These are phyloP conservation scores for Synchiropus splendidus DNA, from an alignment of 2,113 vertebrate species.

Conservation along the genomic window DNA sequence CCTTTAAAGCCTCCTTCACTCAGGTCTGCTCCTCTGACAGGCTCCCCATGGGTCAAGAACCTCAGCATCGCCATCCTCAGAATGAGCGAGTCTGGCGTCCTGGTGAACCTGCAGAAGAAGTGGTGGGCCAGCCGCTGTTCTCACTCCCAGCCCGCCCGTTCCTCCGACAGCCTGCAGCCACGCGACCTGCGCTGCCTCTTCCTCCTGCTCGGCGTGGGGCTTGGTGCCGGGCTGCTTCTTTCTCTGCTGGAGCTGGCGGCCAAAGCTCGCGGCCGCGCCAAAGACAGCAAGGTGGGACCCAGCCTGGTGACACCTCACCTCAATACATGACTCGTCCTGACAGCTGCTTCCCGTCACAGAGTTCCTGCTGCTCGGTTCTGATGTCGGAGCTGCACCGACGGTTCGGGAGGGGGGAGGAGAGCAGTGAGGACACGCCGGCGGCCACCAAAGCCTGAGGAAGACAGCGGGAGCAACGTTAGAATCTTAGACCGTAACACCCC, in stretches of 20 bases:
- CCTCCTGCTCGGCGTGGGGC: conserved; percentile 71
- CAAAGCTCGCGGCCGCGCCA: conserved; percentile 64
- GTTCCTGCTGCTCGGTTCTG: conserved; percentile 76
- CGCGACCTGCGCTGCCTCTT: conserved; percentile 71
- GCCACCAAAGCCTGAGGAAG: conserved; percentile 67
- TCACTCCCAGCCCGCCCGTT: neutral
- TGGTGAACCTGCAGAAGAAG: conserved; percentile 70
- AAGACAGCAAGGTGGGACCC: conserved; percentile 64
- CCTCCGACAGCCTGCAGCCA: conserved; percentile 49
- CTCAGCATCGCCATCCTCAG: conserved; percentile 70
- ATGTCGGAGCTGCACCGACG: conserved; percentile 71
- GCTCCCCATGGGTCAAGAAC: conserved; percentile 67
- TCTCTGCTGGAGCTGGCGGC: conserved; percentile 72
- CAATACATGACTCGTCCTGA: neutral
- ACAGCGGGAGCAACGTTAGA: too few species aligned
- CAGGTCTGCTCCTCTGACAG: conserved; percentile 42
- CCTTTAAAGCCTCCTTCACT: neutral
- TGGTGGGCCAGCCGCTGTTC: conserved; percentile 81
- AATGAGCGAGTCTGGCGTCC: conserved; percentile 69
- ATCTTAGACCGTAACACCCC: too few species aligned
- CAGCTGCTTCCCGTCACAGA: conserved; percentile 50
- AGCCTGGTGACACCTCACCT: neutral
- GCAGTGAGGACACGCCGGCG: conserved; percentile 53
- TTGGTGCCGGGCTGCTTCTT: conserved; percentile 63
- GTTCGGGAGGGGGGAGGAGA: conserved; percentile 55